Evolutionary conservation across 1,140 invertebrate species (phyloP).

Genomic region (Monomorium pharaonis): DNA sequence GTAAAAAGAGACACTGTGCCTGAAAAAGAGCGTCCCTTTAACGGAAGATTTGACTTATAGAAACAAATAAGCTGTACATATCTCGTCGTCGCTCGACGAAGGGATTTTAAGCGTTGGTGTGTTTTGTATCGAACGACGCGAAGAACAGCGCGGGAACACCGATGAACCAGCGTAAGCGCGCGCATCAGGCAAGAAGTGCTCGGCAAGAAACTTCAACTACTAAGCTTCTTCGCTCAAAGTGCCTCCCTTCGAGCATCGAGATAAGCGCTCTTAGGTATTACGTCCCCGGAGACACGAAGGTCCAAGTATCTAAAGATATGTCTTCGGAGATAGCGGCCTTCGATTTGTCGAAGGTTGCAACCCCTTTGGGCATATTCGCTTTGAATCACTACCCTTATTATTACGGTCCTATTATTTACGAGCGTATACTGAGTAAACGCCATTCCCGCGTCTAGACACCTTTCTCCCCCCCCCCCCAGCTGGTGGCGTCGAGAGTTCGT

Average conservation of each 20-base stretch:
- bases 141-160: slow-evolving; percentile 13
- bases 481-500: background rate
- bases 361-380: slow-evolving; percentile 49
- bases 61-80: background rate
- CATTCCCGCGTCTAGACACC: background rate
- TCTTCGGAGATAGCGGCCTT: slow-evolving; percentile 36
- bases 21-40: background rate
- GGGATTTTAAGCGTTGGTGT: slow-evolving; percentile 32
- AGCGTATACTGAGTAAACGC: slow-evolving; percentile 1
- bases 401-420: slow-evolving; percentile 33
- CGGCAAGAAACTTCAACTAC: slow-evolving; percentile 58
- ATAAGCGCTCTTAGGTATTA: slow-evolving; percentile 61
- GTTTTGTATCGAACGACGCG: slow-evolving; percentile 48
- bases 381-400: slow-evolving; percentile 44
- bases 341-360: slow-evolving; percentile 52
- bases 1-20: background rate
- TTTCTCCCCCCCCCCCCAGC: background rate
- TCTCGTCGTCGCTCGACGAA: background rate
- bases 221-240: slow-evolving; percentile 62
- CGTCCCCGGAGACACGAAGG: slow-evolving; percentile 38
- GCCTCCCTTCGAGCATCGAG: slow-evolving; percentile 53
- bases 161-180: slow-evolving; percentile 55
- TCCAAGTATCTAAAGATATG: slow-evolving; percentile 48
- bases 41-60: background rate
- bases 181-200: slow-evolving; percentile 53